Evolutionary conservation across 2,888 invertebrate species (phyloP).

Genomic region (Lasioglossum leucozonium): DNA sequence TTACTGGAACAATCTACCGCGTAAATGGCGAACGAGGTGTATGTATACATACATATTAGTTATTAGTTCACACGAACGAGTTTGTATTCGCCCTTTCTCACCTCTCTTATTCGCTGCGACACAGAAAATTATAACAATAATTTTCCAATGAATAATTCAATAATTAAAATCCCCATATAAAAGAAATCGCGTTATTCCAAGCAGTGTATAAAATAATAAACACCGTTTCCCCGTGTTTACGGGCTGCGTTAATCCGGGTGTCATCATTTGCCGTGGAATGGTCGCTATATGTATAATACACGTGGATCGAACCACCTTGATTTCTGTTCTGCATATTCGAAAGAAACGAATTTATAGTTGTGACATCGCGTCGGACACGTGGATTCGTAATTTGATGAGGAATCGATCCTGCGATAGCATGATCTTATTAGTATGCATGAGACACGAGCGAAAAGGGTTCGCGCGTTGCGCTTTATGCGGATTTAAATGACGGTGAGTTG

Average conservation of each 20-base stretch:
- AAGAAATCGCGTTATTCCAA: background rate
- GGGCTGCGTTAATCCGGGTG: too few relatives aligned
- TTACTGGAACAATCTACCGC: background rate
- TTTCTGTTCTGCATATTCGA: background rate
- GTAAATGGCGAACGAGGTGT: background rate
- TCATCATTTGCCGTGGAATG: background rate
- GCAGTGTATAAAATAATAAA: too few relatives aligned
- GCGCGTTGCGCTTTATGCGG: background rate
- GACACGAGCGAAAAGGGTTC: background rate
- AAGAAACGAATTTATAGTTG: background rate
- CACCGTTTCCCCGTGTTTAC: too few relatives aligned
- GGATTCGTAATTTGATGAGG: constrained; percentile 1
- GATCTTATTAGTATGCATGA: background rate
- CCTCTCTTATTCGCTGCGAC: background rate
- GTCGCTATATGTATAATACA: background rate
- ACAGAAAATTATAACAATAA: background rate
- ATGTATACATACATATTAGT: background rate
- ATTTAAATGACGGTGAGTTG: constrained; percentile 16
- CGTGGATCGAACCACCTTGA: background rate
- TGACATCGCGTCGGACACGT: background rate
- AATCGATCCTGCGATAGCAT: background rate
- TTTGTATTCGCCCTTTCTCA: background rate
- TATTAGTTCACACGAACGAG: background rate
- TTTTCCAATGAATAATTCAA: background rate
- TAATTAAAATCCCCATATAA: background rate